Conservation (phyloP, 2,797 vertebrate species). For the Hozukius guyotensis region DNA sequence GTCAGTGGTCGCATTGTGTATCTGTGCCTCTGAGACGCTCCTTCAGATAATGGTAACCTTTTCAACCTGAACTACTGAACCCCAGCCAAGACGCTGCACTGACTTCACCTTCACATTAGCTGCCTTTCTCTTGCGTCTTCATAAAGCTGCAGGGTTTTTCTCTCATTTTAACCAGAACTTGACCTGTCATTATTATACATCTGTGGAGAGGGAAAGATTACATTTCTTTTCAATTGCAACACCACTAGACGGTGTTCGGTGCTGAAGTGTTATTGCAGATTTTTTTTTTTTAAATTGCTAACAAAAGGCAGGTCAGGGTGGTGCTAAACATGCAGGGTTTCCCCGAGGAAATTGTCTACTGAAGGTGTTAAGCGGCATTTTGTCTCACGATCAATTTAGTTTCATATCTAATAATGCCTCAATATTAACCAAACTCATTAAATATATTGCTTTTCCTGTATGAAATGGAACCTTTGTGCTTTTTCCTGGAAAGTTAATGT, state of each 20-base stretch:
- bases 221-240: background rate
- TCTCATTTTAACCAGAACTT: background rate
- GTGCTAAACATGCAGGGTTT: background rate
- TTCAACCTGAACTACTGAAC: slow-evolving; percentile 67
- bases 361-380: background rate
- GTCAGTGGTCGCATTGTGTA: slow-evolving; percentile 76
- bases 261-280: background rate
- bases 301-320: background rate
- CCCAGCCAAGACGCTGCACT: slow-evolving; percentile 31
- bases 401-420: background rate
- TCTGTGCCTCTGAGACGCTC: slow-evolving; percentile 51
- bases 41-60: slow-evolving; percentile 70
- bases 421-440: background rate
- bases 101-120: slow-evolving; percentile 24
- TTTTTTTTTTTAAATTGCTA: background rate
- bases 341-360: background rate
- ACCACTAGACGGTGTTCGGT: background rate
- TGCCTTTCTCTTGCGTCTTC: background rate
- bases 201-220: background rate
- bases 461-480: background rate
- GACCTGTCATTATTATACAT: background rate
- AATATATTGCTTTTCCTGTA: background rate
- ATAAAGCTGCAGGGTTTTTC: background rate
- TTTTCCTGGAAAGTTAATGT: background rate
- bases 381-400: background rate